Evolutionary conservation across 92 coral and sea anemone species (phyloP), one percentile per base, ranked within the genome.

Genomic region (Zoanthus gigantus): DNA sequence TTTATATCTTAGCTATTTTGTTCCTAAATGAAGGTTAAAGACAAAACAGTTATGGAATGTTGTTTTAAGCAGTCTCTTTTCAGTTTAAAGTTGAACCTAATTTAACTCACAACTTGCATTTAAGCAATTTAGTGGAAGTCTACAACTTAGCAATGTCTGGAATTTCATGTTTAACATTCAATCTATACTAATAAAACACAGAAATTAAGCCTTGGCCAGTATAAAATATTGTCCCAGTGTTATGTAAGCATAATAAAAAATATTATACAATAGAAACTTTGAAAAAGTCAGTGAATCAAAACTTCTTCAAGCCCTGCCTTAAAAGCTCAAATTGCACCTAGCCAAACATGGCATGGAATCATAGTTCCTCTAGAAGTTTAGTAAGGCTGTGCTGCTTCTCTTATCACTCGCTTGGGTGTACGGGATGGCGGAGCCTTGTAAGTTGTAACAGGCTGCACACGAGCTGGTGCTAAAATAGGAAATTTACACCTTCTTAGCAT

Each of bases 351-450:
- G 85, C 74, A 60, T 66, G 76, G 5, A 67, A 45, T 81, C 65
- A n/a, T 81, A 81, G 34, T 65, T 66, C 85, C 85, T 46, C 63
- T 18, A 23, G 85, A 66, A 61, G 75, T 82, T 93, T 90, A 97
- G 86, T 97, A 97, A 61, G 99, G 99, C 76, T 91, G 94, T 63
- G 98, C 74, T 37, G 99, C 98, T 87, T 97, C 99, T 68, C 99
- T 98, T 72, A 93, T 93, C 83, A 94, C 79, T 90, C 95, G 92
- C 98, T 97, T 97, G 91, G 95, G 87, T 46, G 98, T 92, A 48
- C 99, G 94, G 63, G 88, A 91, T 78, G 96, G 94, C 12, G 99
- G 88, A 12, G 94, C 92, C 98, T 95, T 95, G 96, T 90, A 95
- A 56, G 91, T 89, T 76, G 96, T 87, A 77, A 93, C 90, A 78